Conservation (phyloP, 2,888 invertebrate genomes). For the Leucoma salicis region DNA sequence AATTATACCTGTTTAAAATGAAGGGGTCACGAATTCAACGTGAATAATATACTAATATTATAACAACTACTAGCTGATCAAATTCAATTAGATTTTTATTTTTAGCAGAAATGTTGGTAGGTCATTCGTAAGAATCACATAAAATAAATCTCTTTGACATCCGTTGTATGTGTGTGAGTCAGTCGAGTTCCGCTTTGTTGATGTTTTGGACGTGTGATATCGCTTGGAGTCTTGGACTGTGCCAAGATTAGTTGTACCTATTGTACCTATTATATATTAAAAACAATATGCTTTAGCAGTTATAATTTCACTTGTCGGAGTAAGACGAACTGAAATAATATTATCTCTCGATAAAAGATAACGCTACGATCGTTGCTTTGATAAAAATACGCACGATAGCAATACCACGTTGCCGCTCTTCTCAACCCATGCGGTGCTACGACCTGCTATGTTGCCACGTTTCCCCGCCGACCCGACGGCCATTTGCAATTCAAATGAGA, state of each 20-base stretch:
- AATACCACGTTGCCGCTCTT: slow-evolving; percentile 54
- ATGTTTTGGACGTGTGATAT: background rate
- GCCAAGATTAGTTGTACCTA: too few relatives aligned
- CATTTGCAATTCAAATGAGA: slow-evolving; percentile 73
- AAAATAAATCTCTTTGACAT: background rate
- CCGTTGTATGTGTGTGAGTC: background rate
- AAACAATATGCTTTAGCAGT: background rate
- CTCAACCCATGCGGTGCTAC: slow-evolving; percentile 48
- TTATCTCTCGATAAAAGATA: slow-evolving; percentile 57
- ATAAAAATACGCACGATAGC: slow-evolving; percentile 71
- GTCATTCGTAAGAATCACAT: too few relatives aligned
- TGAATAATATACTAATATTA: too few relatives aligned
- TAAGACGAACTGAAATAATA: slow-evolving; percentile 31
- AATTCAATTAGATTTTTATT: too few relatives aligned
- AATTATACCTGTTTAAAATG: too few relatives aligned
- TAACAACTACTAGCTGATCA: too few relatives aligned
- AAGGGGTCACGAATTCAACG: too few relatives aligned
- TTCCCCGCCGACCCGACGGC: slow-evolving; percentile 44
- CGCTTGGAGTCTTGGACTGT: too few relatives aligned
- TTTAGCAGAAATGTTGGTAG: too few relatives aligned
- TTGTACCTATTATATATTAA: background rate
- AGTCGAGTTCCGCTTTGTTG: background rate
- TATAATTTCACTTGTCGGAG: slow-evolving; percentile 16
- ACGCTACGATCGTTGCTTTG: slow-evolving; percentile 47
- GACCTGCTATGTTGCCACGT: slow-evolving; percentile 65